Base-by-base conservation (phyloP, 1,140 invertebrate genomes). In the Plutomurus gul region DNA sequence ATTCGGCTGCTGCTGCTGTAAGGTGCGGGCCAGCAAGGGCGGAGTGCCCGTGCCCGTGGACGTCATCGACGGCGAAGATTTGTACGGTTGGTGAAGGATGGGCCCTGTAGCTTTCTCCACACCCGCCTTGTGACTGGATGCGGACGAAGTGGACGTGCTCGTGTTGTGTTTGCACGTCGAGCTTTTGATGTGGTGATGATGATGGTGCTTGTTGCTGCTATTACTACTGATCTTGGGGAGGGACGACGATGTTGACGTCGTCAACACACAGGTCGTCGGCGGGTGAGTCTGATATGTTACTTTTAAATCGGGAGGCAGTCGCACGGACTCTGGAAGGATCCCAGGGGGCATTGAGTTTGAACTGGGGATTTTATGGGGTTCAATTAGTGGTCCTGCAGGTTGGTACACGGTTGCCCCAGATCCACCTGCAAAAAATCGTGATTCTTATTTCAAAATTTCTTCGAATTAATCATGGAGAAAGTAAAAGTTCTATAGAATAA, bases 241-340 rank as follows among this genome's bases (percentile, higher is more conserved):
- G 6, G 75, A 73, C 16, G 60, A 27, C 20, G 74, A 20, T 18
- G 80, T 43, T 46, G 70, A 25, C 16, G 60, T 74, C 16, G 47
- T 36, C 20, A 70, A 16, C 18, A 71, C 72, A 39, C n/a, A 27
- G 16, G 22, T 70, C 7, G 73, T 22, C 3, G 82, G 82, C n/a
- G 82, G 82, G 40, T 81, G 75, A 13, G 82, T 75, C 36, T 83
- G 82, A 80, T 83, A 83, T 78, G 82, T 81, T 36, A 83, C 82
- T 77, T 83, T 83, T 20, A 83, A 70, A 77, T 83, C 82, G 4
- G 82, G 73, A 13, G 82, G 82, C 16, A 83, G 51, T 49, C 79
- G 20, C 20, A 83, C 82, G 7, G 80, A 76, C 70, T 83, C 82
- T 22, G 82, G 82, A 4, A 83, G 46, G 11, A 83, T 37, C 20